These are phyloP conservation scores for Pungitius pungitius DNA, from an alignment of 2,113 vertebrate genomes.

Conservation along the genomic window DNA sequence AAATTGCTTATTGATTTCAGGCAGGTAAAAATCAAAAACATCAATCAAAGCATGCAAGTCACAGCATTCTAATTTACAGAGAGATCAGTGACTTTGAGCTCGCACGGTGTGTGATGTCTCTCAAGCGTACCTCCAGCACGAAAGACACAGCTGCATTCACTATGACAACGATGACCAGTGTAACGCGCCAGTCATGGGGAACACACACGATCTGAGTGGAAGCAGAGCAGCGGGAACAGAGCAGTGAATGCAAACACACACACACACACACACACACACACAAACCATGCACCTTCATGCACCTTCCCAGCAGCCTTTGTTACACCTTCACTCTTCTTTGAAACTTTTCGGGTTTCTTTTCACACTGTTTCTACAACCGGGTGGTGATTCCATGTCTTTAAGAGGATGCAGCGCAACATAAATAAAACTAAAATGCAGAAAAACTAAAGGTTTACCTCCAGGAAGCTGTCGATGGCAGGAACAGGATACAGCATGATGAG, in stretches of 20 bases:
- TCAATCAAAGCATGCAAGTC: slow-evolving; percentile 42
- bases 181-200: slow-evolving; percentile 89
- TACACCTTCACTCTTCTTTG: background rate
- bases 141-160: slow-evolving; percentile 85
- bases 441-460: slow-evolving; percentile 84
- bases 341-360: no score
- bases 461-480: slow-evolving; percentile 82
- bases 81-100: slow-evolving; percentile 16
- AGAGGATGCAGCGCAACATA: background rate
- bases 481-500: slow-evolving; percentile 91
- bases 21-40: background rate
- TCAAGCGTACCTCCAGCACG: slow-evolving; percentile 87
- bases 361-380: background rate
- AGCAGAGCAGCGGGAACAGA: slow-evolving; percentile 12
- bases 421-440: background rate
- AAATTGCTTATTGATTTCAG: slow-evolving; percentile 26
- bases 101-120: slow-evolving; percentile 8
- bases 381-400: background rate
- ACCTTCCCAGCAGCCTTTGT: background rate
- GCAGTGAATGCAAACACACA: background rate
- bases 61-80: background rate
- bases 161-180: slow-evolving; percentile 85
- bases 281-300: background rate
- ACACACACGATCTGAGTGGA: slow-evolving; percentile 89
- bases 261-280: background rate